Conservation (phyloP, 2,797 vertebrate species). For the Sciaenops ocellatus region DNA sequence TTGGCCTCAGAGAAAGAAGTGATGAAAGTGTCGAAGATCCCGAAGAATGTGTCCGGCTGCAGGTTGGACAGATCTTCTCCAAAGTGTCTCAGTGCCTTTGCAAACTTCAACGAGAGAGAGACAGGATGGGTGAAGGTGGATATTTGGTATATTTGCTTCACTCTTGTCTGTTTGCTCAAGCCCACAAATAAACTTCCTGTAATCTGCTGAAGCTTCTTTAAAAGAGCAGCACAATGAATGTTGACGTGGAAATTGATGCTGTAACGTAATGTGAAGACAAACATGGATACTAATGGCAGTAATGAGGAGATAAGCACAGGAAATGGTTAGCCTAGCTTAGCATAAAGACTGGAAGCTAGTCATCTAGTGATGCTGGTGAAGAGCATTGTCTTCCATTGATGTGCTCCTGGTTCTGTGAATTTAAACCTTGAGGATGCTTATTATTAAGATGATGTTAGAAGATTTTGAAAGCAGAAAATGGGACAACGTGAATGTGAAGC, state of each 20-base stretch:
- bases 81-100: constrained; percentile 61
- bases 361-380: not conserved
- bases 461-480: not conserved
- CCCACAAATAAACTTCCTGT: not conserved
- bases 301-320: not conserved
- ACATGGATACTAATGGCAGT: too few species aligned
- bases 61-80: constrained; percentile 83
- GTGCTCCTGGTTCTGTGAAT: not conserved
- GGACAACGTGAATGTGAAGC: too few species aligned
- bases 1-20: constrained; percentile 90
- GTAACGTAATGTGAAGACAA: not conserved
- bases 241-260: not conserved
- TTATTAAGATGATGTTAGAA: not conserved
- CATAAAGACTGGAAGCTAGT: not conserved
- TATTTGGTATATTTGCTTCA: not conserved
- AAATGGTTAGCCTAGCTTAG: not conserved
- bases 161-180: not conserved
- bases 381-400: not conserved
- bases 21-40: constrained; percentile 93
- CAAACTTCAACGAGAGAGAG: constrained; percentile 57
- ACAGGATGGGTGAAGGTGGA: not conserved
- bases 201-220: not conserved
- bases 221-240: not conserved
- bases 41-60: constrained; percentile 94
- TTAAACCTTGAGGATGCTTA: not conserved